Evolutionary conservation across 1,140 invertebrate genomes (phyloP).

Genomic region (Megalopta genalis): DNA sequence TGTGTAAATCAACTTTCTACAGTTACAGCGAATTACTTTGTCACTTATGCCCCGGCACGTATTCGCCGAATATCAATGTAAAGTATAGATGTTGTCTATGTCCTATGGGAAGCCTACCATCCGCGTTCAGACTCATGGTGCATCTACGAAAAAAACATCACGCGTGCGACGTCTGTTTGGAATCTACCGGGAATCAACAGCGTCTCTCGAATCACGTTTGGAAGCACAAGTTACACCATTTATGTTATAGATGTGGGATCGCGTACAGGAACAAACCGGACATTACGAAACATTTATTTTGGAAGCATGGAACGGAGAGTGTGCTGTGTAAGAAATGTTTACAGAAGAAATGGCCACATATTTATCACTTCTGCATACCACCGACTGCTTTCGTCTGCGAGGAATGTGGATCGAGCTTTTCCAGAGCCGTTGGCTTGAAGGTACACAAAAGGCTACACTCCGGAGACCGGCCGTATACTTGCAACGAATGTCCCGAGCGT

Average conservation of each 20-base stretch:
- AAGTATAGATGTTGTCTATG: constrained; percentile 88
- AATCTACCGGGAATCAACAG: constrained; percentile 88
- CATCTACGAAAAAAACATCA: constrained; percentile 90
- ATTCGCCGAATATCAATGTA: constrained; percentile 84
- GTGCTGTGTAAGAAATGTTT: constrained; percentile 90
- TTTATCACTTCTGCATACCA: constrained; percentile 93
- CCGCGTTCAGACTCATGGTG: constrained; percentile 91
- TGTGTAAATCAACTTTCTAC: constrained; percentile 92
- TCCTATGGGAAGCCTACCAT: constrained; percentile 86
- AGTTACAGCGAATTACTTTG: constrained; percentile 91
- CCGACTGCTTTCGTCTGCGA: constrained; percentile 88
- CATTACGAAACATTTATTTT: constrained; percentile 92
- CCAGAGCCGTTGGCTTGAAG: constrained; percentile 87
- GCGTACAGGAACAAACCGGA: constrained; percentile 92
- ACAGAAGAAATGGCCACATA: constrained; percentile 93
- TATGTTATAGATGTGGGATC: constrained; percentile 92
- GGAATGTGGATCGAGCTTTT: constrained; percentile 87
- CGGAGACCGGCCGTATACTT: constrained; percentile 86
- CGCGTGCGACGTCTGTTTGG: constrained; percentile 91
- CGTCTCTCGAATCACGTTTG: constrained; percentile 91
- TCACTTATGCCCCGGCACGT: constrained; percentile 90
- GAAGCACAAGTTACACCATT: constrained; percentile 92
- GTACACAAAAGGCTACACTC: constrained; percentile 90
- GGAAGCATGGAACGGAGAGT: constrained; percentile 94
- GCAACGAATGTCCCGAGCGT: constrained; percentile 86